Conservation (phyloP, 1,140 invertebrate species). For the Trialeurodes vaporariorum region DNA sequence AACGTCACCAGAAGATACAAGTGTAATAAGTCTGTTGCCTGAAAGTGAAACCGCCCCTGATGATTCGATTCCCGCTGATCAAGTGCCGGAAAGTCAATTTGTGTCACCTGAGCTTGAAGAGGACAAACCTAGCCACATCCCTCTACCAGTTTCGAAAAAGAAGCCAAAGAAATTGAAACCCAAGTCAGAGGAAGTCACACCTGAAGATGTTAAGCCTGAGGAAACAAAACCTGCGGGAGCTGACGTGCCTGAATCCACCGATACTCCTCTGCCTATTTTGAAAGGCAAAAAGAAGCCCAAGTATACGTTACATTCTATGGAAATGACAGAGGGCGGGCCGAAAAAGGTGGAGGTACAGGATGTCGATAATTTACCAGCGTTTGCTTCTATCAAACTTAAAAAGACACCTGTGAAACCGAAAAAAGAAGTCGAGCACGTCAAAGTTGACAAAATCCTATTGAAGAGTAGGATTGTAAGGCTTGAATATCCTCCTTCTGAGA, state of each 20-base stretch:
- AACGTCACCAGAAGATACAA: not conserved
- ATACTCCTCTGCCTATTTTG: not conserved
- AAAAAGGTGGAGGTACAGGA: slow-evolving; percentile 35
- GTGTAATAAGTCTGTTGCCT: not conserved
- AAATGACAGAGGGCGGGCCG: slow-evolving; percentile 37
- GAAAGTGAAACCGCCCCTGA: not conserved
- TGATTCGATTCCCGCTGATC: not conserved
- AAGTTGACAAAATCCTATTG: slow-evolving; percentile 49
- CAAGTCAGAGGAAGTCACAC: slow-evolving; percentile 13
- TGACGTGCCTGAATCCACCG: slow-evolving; percentile 12
- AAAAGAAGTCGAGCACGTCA: slow-evolving; percentile 37
- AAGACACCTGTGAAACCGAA: slow-evolving; percentile 39
- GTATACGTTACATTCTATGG: slow-evolving; percentile 17
- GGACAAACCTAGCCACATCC: not conserved
- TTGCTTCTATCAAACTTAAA: slow-evolving; percentile 49
- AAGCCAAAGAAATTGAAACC: slow-evolving; percentile 5
- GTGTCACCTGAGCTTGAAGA: not conserved
- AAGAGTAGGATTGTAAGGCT: slow-evolving; percentile 47
- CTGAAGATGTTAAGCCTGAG: slow-evolving; percentile 7
- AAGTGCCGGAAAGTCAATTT: not conserved
- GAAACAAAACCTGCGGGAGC: slow-evolving; percentile 15
- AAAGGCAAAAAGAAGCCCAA: slow-evolving; percentile 9
- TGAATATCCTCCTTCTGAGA: slow-evolving; percentile 34
- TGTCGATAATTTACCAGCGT: slow-evolving; percentile 40
- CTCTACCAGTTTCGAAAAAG: slow-evolving; percentile 20